These are phyloP conservation scores for Melanogrammus aeglefinus DNA, from an alignment of 2,797 vertebrate genomes.

Conservation along the genomic window DNA sequence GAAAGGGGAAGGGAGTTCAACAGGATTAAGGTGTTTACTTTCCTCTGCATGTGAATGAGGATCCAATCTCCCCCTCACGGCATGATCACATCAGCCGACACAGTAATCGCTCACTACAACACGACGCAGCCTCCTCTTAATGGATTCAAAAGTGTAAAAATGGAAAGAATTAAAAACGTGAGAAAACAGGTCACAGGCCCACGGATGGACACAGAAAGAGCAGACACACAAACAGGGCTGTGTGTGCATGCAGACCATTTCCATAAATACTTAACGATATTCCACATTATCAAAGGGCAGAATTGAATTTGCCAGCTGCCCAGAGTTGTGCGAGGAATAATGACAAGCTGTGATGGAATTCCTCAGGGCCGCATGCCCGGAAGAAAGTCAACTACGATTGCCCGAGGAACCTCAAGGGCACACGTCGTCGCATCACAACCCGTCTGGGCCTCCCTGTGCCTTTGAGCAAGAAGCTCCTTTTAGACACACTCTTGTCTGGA, in stretches of 20 bases:
- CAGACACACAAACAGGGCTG: slow-evolving; percentile 42
- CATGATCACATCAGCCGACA: slow-evolving; percentile 49
- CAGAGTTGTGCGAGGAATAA: slow-evolving; percentile 60
- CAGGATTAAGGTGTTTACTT: slow-evolving; percentile 64
- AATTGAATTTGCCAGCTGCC: slow-evolving; percentile 67
- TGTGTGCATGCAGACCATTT: slow-evolving; percentile 51
- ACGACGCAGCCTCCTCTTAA: slow-evolving; percentile 53
- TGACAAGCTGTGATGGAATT: slow-evolving; percentile 64
- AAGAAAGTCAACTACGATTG: slow-evolving; percentile 48
- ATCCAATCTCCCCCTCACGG: slow-evolving; percentile 45
- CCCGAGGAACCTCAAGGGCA: slow-evolving; percentile 39
- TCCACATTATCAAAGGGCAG: slow-evolving; percentile 69
- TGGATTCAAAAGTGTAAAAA: slow-evolving; percentile 50
- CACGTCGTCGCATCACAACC: slow-evolving; percentile 22
- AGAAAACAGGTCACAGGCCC: slow-evolving; percentile 26
- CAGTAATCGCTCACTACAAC: slow-evolving; percentile 53
- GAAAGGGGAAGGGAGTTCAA: slow-evolving; percentile 53
- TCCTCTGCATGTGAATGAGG: slow-evolving; percentile 45
- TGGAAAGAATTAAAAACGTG: slow-evolving; percentile 47
- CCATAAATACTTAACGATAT: slow-evolving; percentile 71
- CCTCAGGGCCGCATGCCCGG: slow-evolving; percentile 47
- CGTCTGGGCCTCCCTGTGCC: slow-evolving; percentile 12
- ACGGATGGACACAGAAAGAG: slow-evolving; percentile 21
- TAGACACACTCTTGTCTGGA: background rate
- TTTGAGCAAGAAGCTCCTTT: slow-evolving; percentile 9